Percentiles rank a stretch among this genome's conserved stretches.
These are phyloP conservation scores for Polypedilum pembai DNA, from an alignment of 1,140 invertebrate species.

Conservation along the genomic window DNA sequence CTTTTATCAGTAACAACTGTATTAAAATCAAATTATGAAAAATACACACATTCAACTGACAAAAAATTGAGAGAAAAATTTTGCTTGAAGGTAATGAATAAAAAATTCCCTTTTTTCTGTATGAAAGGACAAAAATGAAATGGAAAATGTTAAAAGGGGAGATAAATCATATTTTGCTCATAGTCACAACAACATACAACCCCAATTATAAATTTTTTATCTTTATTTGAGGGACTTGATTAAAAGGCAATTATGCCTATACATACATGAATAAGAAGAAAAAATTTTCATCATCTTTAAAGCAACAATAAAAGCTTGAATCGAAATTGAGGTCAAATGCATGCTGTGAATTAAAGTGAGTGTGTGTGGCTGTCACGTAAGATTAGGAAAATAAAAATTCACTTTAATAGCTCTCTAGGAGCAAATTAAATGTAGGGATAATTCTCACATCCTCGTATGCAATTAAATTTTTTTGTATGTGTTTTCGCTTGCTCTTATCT, in stretches of 20 bases:
- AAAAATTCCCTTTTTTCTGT: no score
- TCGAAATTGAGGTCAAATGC: neutral
- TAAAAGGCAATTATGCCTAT: conserved; percentile 21
- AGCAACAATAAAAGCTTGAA: neutral
- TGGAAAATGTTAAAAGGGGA: neutral
- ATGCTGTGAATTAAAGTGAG: neutral
- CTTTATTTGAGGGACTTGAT: neutral
- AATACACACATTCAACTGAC: neutral
- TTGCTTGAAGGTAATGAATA: no score
- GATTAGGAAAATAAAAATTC: conserved; percentile 21
- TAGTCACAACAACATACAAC: neutral
- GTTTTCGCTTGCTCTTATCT: neutral
- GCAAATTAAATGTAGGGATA: neutral
- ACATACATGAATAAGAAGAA: neutral
- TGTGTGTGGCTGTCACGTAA: neutral
- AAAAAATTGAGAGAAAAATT: neutral
- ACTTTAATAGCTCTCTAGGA: conserved; percentile 7
- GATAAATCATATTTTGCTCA: neutral
- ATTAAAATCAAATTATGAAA: conserved; percentile 9
- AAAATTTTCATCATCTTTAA: neutral
- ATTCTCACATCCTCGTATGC: neutral
- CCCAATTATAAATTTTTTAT: neutral
- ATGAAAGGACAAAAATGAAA: neutral
- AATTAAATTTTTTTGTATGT: conserved; percentile 24
- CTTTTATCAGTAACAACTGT: neutral